Percentiles rank a stretch among this genome's conserved stretches.
phyloP scores from a whole-genome alignment of 2,888 invertebrate species.

The Crematogaster levior region DNA sequence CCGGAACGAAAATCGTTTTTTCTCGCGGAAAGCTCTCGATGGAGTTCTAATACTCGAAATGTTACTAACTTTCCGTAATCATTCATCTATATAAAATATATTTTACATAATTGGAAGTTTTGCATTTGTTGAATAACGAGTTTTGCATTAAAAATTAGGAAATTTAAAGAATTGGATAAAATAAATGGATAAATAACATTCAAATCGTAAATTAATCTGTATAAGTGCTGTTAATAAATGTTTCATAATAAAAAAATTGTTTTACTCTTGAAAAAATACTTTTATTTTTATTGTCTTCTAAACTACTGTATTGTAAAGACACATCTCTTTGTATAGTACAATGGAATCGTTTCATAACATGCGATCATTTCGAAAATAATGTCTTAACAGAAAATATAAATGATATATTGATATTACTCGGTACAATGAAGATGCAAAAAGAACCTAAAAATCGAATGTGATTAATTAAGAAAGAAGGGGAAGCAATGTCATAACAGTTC shows the following conservation, averaged over 20 bases:
- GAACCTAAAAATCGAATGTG: background rate
- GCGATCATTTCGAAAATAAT: background rate
- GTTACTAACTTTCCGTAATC: background rate
- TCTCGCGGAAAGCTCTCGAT: constrained; percentile 22
- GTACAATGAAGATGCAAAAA: background rate
- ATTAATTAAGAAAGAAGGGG: background rate
- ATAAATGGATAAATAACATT: background rate
- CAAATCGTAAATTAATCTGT: no score
- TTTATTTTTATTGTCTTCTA: background rate
- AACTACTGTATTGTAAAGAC: background rate
- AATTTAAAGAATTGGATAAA: background rate
- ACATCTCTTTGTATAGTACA: no score
- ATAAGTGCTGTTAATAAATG: background rate
- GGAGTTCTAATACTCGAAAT: background rate
- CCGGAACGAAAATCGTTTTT: constrained; percentile 21
- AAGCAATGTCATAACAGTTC: background rate
- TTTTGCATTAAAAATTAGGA: background rate
- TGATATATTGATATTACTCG: background rate
- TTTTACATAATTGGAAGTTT: background rate
- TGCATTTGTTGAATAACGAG: background rate
- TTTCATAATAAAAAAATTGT: background rate
- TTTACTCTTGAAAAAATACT: background rate
- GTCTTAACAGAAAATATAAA: background rate
- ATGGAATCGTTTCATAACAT: no score
- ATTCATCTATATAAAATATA: background rate